Base-by-base conservation (phyloP, 2,797 vertebrate species). In the Schizopygopsis pylzovi region DNA sequence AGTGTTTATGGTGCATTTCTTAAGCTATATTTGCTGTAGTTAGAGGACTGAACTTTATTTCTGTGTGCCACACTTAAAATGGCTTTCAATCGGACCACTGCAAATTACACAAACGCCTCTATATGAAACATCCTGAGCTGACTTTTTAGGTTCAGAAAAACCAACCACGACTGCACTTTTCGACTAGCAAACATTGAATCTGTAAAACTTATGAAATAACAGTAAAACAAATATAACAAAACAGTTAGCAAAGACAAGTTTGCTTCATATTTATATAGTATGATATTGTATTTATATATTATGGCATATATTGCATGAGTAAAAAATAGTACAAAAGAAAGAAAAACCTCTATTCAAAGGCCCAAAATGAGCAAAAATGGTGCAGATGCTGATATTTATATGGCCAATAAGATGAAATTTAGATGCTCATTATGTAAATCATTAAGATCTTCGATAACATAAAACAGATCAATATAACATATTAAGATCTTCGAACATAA, bases 41-140 rank as follows among this genome's bases (percentile, higher is more conserved):
- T 78, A 77, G 37, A 56, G 73, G 49, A 77, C 73, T 76, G 49
- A 37, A 59, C 33, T 59, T 78, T 78, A 78, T 78, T 78, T 78
- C 52, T 15, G 6, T 78, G 28, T 78, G 28, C 73, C 20, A 59
- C 13, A 41, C 33, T 59, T 15, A 15, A 78, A 56, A 59, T 41
- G 67, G 67, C 18, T 68, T 68, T 68, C 20, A 68, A 39, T 68
- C 25, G 33, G 25, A 65, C 5, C 16, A 39, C 33, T 68, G 22
- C 37, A 59, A 78, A 41, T 15, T 41, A 78, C 52, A 41, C 37
- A 25, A 59, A 78, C 4, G 18, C 9, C 16, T 59, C 33, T 78
- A n/a, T 78, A n/a, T 56, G 49, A 63, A 63, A 63, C 61, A 63
- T 61, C 9, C 12, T 61, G 59, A 61, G n/a, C n/a, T 61, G n/a